These are phyloP conservation scores for Julus scandinavius DNA, from an alignment of 2,888 invertebrate genomes.

Conservation along the genomic window DNA sequence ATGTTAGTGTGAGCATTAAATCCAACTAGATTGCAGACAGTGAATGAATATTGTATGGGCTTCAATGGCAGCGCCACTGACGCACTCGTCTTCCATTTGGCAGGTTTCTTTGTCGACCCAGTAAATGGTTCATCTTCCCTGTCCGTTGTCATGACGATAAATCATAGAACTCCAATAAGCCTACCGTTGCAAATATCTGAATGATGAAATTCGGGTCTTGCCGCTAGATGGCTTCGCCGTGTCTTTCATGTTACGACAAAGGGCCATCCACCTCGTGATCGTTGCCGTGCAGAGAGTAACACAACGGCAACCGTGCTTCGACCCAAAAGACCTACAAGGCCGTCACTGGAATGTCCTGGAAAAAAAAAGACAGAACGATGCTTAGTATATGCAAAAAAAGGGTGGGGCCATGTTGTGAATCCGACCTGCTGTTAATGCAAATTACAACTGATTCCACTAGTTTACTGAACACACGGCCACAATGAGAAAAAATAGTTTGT, in stretches of 20 bases:
- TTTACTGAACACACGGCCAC: no score
- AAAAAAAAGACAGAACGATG: neutral
- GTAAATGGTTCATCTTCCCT: slow-evolving; percentile 14
- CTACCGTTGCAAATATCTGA: slow-evolving; percentile 18
- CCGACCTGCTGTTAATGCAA: no score
- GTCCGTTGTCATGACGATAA: slow-evolving; percentile 23
- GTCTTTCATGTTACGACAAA: neutral
- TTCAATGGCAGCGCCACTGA: neutral
- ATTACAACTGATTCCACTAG: no score
- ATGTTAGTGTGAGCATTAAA: slow-evolving; percentile 39
- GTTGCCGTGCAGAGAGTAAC: neutral
- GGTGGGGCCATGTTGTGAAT: no score
- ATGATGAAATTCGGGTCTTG: neutral
- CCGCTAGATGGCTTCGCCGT: neutral
- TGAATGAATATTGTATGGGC: slow-evolving; percentile 37
- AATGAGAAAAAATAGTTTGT: no score
- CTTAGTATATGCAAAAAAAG: neutral
- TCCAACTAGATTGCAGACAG: slow-evolving; percentile 34
- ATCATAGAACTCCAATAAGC: slow-evolving; percentile 8
- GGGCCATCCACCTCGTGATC: neutral
- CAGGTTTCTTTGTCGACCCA: slow-evolving; percentile 1
- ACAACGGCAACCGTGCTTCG: neutral
- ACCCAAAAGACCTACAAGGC: neutral
- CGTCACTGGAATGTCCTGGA: slow-evolving; percentile 14
- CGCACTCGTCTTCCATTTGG: neutral